These are phyloP conservation scores for Sarcophaga caerulescens DNA, from an alignment of 2,888 invertebrate species.

Conservation along the genomic window DNA sequence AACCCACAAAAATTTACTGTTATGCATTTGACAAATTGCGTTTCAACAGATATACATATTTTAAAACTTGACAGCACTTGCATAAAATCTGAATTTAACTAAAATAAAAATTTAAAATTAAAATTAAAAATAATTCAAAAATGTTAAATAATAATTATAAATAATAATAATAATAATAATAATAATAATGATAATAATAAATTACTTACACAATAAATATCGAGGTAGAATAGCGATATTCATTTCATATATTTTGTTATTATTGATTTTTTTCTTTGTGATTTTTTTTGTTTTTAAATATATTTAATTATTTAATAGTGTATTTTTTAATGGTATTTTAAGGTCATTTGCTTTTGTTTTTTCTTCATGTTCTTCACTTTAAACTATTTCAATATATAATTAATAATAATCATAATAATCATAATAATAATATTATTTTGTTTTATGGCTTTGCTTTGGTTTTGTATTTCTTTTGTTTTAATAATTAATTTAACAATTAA, in stretches of 20 bases:
- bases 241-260: conserved; percentile 33
- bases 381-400: conserved; percentile 37
- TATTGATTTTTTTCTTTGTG: conserved; percentile 16
- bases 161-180: conserved; percentile 4
- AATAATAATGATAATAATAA: conserved; percentile 21
- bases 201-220: conserved; percentile 47
- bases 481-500: conserved; percentile 47
- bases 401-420: background rate
- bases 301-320: conserved; percentile 8
- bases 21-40: no score
- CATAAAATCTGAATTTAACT: no score
- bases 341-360: conserved; percentile 37
- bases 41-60: no score
- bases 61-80: no score
- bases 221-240: conserved; percentile 66
- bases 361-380: conserved; percentile 1
- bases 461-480: conserved; percentile 42
- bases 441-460: background rate
- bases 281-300: conserved; percentile 16
- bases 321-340: conserved; percentile 16
- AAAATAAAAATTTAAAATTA: background rate
- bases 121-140: background rate
- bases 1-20: no score
- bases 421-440: conserved; percentile 19
- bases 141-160: background rate